Percentiles rank a stretch among this genome's conserved stretches.
Conservation (phyloP, 2,113 vertebrate genomes). For the Proterorhinus semilunaris region DNA sequence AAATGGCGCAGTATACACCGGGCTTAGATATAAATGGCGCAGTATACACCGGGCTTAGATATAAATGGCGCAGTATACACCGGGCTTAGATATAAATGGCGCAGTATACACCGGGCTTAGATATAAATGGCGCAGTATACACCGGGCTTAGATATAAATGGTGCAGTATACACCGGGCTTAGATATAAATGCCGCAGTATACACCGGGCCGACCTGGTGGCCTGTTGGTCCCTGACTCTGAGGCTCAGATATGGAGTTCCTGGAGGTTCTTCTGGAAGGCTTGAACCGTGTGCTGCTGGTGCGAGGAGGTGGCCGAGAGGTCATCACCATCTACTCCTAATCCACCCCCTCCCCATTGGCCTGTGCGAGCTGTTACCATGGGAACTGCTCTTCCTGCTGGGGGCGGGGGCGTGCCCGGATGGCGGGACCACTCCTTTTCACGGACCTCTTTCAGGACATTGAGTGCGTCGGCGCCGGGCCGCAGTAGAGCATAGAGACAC, state of each 20-base stretch:
- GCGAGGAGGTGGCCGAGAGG: constrained; percentile 91
- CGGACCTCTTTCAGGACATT: constrained; percentile 2
- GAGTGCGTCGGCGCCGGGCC: constrained; percentile 34
- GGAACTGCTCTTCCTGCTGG: constrained; percentile 30
- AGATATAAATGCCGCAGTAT: too few relatives aligned
- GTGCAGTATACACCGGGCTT: too few relatives aligned
- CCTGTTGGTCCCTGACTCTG: constrained; percentile 66
- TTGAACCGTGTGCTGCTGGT: constrained; percentile 90
- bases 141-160: too few relatives aligned
- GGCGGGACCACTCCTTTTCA: constrained; percentile 40
- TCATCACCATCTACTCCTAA: constrained; percentile 97
- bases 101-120: too few relatives aligned
- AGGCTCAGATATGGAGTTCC: constrained; percentile 91
- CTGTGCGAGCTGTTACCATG: constrained; percentile 38
- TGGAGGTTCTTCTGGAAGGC: constrained; percentile 94
- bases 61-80: too few relatives aligned
- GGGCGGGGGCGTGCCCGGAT: constrained; percentile 30
- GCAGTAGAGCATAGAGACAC: constrained; percentile 62
- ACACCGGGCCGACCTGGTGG: too few relatives aligned
- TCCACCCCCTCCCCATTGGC: constrained; percentile 37
- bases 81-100: too few relatives aligned
- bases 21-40: too few relatives aligned
- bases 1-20: too few relatives aligned
- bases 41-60: too few relatives aligned
- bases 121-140: too few relatives aligned